These are phyloP conservation scores for Argya squamiceps DNA, from an alignment of 2,797 vertebrate species.

Conservation along the genomic window DNA sequence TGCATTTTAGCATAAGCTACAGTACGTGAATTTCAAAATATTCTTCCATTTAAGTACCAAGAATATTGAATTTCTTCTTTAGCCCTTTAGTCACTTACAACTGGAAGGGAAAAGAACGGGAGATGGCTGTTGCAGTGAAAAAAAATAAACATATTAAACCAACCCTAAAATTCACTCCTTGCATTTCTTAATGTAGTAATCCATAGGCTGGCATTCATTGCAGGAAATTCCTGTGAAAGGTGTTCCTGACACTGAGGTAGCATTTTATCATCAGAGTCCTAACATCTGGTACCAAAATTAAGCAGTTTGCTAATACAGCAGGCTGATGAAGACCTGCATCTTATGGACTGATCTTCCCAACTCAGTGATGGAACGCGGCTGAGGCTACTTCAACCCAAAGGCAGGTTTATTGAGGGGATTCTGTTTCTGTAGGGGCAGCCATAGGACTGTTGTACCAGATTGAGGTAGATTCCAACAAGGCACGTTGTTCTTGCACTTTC, in stretches of 20 bases:
- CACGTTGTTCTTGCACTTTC: rapidly evolving
- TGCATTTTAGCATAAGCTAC: not conserved
- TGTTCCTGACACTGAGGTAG: not conserved
- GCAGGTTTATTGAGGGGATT: not conserved
- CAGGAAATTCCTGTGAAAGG: not conserved
- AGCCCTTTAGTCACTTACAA: not conserved
- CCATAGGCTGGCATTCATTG: not conserved
- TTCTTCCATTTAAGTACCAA: not conserved
- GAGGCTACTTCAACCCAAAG: not conserved
- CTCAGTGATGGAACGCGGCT: rapidly evolving
- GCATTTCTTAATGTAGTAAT: not conserved
- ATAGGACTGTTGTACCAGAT: not conserved
- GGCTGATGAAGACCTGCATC: not conserved
- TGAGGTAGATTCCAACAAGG: not conserved
- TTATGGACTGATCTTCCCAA: not conserved
- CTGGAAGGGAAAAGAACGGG: rapidly evolving
- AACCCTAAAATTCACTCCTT: not conserved
- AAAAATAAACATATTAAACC: not conserved
- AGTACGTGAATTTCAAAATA: not conserved
- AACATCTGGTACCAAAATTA: not conserved
- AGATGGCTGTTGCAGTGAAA: not conserved
- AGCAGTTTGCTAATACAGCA: not conserved
- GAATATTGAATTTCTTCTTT: not conserved
- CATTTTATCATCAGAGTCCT: not conserved
- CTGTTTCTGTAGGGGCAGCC: not conserved